These are phyloP conservation scores for Orthosia incerta DNA, from an alignment of 2,888 invertebrate genomes.

Conservation along the genomic window DNA sequence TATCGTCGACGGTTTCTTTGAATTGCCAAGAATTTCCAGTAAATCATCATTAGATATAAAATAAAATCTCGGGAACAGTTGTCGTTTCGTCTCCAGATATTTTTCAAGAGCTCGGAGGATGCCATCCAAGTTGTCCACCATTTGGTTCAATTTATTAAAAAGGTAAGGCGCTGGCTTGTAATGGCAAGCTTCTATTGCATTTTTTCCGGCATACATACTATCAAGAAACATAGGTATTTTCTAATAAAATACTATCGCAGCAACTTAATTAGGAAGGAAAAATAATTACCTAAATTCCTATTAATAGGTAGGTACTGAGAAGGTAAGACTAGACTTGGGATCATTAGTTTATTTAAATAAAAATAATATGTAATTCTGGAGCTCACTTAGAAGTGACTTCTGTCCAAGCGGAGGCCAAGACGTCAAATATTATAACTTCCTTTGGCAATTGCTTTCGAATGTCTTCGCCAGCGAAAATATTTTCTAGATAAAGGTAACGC, in stretches of 20 bases:
- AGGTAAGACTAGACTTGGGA: neutral
- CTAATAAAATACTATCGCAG: neutral
- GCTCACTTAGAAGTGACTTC: slow-evolving; percentile 91
- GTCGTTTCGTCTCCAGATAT: slow-evolving; percentile 97
- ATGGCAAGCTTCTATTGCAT: slow-evolving; percentile 92
- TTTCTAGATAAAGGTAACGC: slow-evolving; percentile 96
- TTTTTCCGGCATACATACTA: slow-evolving; percentile 89
- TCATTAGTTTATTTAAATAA: neutral
- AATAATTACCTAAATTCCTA: neutral
- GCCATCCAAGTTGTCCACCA: slow-evolving; percentile 94
- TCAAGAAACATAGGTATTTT: neutral
- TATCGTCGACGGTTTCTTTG: slow-evolving; percentile 95
- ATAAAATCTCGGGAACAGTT: slow-evolving; percentile 95
- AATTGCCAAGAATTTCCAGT: slow-evolving; percentile 96
- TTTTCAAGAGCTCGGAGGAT: slow-evolving; percentile 96
- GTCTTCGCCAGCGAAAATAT: slow-evolving; percentile 96
- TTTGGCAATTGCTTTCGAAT: slow-evolving; percentile 95
- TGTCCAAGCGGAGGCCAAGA: slow-evolving; percentile 93
- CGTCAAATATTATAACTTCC: slow-evolving; percentile 94
- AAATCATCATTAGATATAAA: slow-evolving; percentile 93
- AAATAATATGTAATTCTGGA: slow-evolving; percentile 16
- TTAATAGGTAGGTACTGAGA: no score
- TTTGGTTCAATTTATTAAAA: slow-evolving; percentile 92
- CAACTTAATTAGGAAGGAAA: neutral
- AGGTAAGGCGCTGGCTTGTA: slow-evolving; percentile 92